A percentile compares a stretch with the other conserved stretches of the same genome.
Conservation (phyloP, 2,888 invertebrate genomes). For the Steinernema carpocapsae region DNA sequence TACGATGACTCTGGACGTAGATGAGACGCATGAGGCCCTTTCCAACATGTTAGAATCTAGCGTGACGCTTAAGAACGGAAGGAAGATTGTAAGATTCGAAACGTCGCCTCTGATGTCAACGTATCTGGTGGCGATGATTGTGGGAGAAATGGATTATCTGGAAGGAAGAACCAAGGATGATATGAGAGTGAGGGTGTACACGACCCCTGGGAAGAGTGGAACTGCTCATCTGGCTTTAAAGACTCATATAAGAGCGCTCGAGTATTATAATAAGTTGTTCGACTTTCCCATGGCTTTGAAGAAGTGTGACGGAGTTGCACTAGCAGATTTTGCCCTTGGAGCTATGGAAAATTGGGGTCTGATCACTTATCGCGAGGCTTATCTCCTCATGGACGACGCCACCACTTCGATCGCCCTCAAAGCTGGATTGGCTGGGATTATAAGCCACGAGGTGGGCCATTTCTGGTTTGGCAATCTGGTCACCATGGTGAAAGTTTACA, state of each 20-base stretch:
- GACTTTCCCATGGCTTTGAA: neutral
- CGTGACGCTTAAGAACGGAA: constrained; percentile 67
- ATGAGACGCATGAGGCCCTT: constrained; percentile 81
- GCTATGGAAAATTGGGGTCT: neutral
- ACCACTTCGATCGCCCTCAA: neutral
- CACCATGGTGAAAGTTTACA: too few relatives aligned
- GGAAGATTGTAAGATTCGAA: constrained; percentile 77
- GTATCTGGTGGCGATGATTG: constrained; percentile 86
- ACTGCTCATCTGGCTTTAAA: neutral
- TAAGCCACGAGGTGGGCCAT: too few relatives aligned
- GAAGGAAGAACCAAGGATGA: constrained; percentile 72
- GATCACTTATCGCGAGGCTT: neutral
- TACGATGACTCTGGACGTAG: constrained; percentile 81
- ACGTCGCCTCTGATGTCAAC: constrained; percentile 90
- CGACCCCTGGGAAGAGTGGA: neutral
- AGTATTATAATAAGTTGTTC: neutral
- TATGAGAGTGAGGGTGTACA: constrained; percentile 68
- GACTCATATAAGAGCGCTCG: neutral
- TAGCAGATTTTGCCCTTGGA: too few relatives aligned
- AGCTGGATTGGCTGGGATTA: too few relatives aligned
- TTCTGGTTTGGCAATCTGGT: too few relatives aligned
- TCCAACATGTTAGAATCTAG: constrained; percentile 83
- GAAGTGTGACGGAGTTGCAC: too few relatives aligned
- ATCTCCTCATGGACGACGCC: neutral
- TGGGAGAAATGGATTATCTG: constrained; percentile 90